phyloP scores from a whole-genome alignment of 2,888 invertebrate genomes.

The Leucania comma region DNA sequence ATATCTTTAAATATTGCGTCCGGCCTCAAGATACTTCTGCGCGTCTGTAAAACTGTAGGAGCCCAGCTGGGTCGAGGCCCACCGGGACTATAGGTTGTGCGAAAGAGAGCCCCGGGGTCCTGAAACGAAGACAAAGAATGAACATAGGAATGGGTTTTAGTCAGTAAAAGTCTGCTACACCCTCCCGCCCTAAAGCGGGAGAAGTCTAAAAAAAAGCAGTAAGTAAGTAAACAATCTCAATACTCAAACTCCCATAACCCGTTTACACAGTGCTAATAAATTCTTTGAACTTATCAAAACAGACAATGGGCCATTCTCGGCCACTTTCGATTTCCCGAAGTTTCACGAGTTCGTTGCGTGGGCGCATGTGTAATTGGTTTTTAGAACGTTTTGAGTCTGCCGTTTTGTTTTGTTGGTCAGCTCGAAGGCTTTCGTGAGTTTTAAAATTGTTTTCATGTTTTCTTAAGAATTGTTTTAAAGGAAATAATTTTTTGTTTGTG shows the following conservation, averaged over 20 bases:
- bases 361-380: slow-evolving; percentile 59
- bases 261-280: slow-evolving; percentile 57
- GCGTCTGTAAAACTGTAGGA: no score
- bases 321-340: slow-evolving; percentile 71
- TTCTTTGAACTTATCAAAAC: slow-evolving; percentile 52
- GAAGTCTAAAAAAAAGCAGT: slow-evolving; percentile 8
- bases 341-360: slow-evolving; percentile 62
- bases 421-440: slow-evolving; percentile 23
- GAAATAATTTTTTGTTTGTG: neutral
- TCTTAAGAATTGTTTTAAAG: slow-evolving; percentile 6
- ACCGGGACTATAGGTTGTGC: no score
- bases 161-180: no score
- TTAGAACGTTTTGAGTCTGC: slow-evolving; percentile 50
- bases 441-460: slow-evolving; percentile 20
- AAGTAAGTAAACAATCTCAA: slow-evolving; percentile 18
- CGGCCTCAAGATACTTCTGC: no score
- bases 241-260: slow-evolving; percentile 35
- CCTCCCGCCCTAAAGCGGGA: no score
- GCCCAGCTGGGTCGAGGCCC: no score
- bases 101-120: no score
- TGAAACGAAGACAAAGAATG: no score
- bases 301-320: slow-evolving; percentile 58
- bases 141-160: no score
- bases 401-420: slow-evolving; percentile 46
- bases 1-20: no score